Evolutionary conservation across 2,113 vertebrate genomes (phyloP), one percentile per base, ranked within the genome.

Genomic region (Bambusicola thoracicus): DNA sequence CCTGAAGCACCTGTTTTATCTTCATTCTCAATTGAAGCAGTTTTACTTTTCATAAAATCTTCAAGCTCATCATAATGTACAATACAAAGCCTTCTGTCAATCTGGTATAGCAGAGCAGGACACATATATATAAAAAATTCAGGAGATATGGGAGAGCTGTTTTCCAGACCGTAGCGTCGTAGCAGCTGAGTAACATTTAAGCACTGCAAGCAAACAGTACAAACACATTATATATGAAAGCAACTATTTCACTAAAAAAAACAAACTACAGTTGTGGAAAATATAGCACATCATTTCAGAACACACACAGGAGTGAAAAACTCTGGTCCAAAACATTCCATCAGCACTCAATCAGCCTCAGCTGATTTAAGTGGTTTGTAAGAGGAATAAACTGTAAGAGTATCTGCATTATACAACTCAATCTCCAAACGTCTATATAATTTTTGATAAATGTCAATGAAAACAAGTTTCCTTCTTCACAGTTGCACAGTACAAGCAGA

Each of bases 61-160:
- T 98, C 98, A 66, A 98, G 96, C 72, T 98, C 98, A 89, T 98
- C 98, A 88, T 98, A 98, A 97, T 99, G 99, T 32, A 97, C 98
- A 96, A 99, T 99, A 95, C 99, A 99, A 88, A 99, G 97, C 15
- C 99, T 98, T 58, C 98, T 98, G 93, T 99, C 99, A 44, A 99
- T 99, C 92, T 99, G 99, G 97, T 99, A 99, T 3, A 99, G 98
- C 94, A 99, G 89, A 12, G 99, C 99, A 6, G 99, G 99, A 83
- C 99, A 99, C 75, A 99, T 96, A 88, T 98, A 99, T 6, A 98
- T 97, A 69, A 99, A 99, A 72, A 99, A 95, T 16, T 93, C 97
- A 6, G 98, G 98, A 77, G 99, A 99, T 97, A 99, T 99, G 21
- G 97, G 97, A 38, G 98, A 98, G 41, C 97, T 97, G 6, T 97